Percentiles rank a stretch among this genome's conserved stretches.
phyloP scores from a whole-genome alignment of 1,140 invertebrate species.

The Scaptomyza montana region DNA sequence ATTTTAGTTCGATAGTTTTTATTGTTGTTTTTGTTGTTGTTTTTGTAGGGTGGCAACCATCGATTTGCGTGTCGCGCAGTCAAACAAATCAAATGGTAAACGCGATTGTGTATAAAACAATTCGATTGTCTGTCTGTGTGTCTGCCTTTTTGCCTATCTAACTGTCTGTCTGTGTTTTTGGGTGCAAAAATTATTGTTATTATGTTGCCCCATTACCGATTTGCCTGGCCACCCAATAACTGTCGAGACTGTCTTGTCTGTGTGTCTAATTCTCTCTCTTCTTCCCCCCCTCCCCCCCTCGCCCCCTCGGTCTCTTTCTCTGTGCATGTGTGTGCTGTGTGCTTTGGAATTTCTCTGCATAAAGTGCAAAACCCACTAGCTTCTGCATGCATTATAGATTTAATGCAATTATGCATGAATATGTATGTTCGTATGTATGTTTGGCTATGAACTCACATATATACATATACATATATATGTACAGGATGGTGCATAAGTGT shows the following conservation, averaged over 20 bases:
- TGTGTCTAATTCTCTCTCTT: slow-evolving; percentile 2
- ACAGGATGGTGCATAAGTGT: slow-evolving; percentile 5
- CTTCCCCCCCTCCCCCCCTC: background rate
- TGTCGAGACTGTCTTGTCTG: slow-evolving; percentile 21
- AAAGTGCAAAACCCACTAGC: slow-evolving; percentile 21
- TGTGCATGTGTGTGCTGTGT: background rate
- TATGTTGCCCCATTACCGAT: slow-evolving; percentile 41
- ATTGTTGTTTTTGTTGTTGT: slow-evolving; percentile 27
- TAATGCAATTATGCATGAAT: background rate
- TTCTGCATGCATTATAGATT: slow-evolving; percentile 16
- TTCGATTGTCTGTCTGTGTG: slow-evolving; percentile 32
- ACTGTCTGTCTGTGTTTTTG: slow-evolving; percentile 31
- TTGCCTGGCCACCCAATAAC: slow-evolving; percentile 46
- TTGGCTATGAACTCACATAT: background rate
- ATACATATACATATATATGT: background rate
- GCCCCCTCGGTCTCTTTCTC: background rate
- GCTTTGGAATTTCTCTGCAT: slow-evolving; percentile 14
- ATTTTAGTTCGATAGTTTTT: slow-evolving; percentile 35
- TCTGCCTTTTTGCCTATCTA: slow-evolving; percentile 4
- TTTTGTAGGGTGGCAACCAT: slow-evolving; percentile 73
- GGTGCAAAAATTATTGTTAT: slow-evolving; percentile 52
- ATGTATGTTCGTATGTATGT: too few relatives aligned
- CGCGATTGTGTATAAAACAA: slow-evolving; percentile 43
- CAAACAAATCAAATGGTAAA: slow-evolving; percentile 72
- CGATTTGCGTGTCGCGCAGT: slow-evolving; percentile 75